Evolutionary conservation across 2,888 invertebrate species (phyloP).

Genomic region (Synanthedon andrenaeformis): DNA sequence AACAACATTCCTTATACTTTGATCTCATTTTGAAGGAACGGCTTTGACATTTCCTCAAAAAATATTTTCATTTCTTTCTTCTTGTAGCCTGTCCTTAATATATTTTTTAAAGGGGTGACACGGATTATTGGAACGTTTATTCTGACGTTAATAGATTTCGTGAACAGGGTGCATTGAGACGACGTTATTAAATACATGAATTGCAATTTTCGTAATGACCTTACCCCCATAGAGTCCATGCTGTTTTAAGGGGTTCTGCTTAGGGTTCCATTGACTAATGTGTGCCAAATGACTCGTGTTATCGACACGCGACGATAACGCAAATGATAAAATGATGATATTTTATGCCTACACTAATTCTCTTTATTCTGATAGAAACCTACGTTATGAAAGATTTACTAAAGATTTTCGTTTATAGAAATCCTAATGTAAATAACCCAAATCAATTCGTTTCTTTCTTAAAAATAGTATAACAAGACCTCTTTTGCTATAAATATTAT

Average conservation of each 20-base stretch:
- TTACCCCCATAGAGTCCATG: conserved; percentile 15
- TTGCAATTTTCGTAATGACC: conserved; percentile 63
- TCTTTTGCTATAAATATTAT: no score
- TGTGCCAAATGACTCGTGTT: conserved; percentile 41
- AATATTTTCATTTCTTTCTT: no score
- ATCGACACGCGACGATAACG: conserved; percentile 19
- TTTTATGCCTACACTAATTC: neutral
- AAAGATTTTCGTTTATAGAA: no score
- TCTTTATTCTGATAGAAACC: no score
- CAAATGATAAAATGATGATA: conserved; percentile 9
- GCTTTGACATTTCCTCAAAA: no score
- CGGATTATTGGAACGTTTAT: conserved; percentile 44
- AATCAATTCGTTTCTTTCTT: no score
- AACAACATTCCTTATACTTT: no score
- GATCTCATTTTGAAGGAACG: no score
- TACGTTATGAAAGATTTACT: no score
- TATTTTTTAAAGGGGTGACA: neutral
- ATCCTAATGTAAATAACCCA: no score
- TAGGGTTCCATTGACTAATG: conserved; percentile 26
- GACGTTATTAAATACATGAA: conserved; percentile 65
- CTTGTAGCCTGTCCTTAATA: neutral
- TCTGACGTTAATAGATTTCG: conserved; percentile 63
- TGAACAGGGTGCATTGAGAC: conserved; percentile 44
- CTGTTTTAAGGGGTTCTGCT: conserved; percentile 14
- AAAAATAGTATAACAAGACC: no score